A percentile compares a stretch with the other conserved stretches of the same genome.
These are phyloP conservation scores for Erebia epiphron DNA, from an alignment of 2,888 invertebrate species.

Conservation along the genomic window DNA sequence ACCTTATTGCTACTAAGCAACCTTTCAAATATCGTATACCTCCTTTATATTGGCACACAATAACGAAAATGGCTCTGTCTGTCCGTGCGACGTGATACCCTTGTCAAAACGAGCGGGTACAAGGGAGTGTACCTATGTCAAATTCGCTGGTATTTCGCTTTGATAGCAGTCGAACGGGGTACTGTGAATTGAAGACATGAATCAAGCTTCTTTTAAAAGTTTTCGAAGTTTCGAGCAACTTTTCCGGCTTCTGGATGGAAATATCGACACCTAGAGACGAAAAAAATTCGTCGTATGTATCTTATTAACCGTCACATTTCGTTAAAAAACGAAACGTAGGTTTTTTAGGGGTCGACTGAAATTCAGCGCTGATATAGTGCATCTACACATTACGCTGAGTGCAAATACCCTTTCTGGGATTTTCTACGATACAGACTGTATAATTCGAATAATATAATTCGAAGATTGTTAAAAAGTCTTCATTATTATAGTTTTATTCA, in stretches of 20 bases:
- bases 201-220: neutral
- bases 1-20: neutral
- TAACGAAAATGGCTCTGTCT: neutral
- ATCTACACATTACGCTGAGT: too few relatives aligned
- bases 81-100: constrained; percentile 15
- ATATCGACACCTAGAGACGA: too few relatives aligned
- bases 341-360: too few relatives aligned
- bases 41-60: constrained; percentile 14
- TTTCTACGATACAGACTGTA: too few relatives aligned
- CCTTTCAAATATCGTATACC: constrained; percentile 8
- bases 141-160: constrained; percentile 11
- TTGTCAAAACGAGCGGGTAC: constrained; percentile 6
- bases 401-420: too few relatives aligned
- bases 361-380: too few relatives aligned
- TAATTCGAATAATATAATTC: too few relatives aligned
- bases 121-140: constrained; percentile 13
- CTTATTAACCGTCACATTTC: too few relatives aligned
- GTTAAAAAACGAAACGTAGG: too few relatives aligned
- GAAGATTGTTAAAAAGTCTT: too few relatives aligned
- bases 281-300: too few relatives aligned
- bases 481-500: too few relatives aligned
- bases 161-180: neutral
- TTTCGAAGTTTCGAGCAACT: neutral
- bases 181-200: neutral
- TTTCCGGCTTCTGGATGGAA: neutral